Conservation (phyloP, 2,113 vertebrate genomes). For the Phoxinus phoxinus region DNA sequence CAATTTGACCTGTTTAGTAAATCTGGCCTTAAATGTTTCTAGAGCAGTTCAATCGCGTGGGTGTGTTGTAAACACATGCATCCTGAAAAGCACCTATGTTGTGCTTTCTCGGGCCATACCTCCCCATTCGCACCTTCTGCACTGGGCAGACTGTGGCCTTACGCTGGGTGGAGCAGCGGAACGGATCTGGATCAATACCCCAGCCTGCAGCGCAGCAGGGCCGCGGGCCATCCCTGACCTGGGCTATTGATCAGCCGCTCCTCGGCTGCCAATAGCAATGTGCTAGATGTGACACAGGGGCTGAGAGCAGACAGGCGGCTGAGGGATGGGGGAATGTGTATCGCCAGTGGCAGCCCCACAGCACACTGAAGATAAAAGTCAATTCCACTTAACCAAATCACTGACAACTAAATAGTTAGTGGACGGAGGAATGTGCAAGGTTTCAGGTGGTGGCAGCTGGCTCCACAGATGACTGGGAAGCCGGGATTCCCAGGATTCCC, state of each 20-base stretch:
- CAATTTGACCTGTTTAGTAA: no score
- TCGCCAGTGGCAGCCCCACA: conserved; percentile 86
- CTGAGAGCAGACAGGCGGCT: conserved; percentile 70
- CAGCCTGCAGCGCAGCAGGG: conserved; percentile 80
- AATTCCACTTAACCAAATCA: conserved; percentile 96
- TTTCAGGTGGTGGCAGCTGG: conserved; percentile 69
- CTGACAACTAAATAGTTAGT: conserved; percentile 97
- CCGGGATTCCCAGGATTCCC: conserved; percentile 61
- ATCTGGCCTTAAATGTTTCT: neutral
- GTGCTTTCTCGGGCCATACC: neutral
- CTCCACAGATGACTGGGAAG: conserved; percentile 40
- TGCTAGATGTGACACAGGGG: conserved; percentile 82
- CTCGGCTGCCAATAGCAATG: conserved; percentile 92
- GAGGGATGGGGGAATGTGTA: conserved; percentile 81
- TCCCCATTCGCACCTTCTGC: conserved; percentile 22
- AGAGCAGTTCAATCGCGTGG: neutral
- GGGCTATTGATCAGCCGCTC: conserved; percentile 89
- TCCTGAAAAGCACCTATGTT: neutral
- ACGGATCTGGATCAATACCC: conserved; percentile 88
- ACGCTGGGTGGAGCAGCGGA: conserved; percentile 82
- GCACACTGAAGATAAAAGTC: conserved; percentile 92
- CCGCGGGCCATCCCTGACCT: conserved; percentile 84
- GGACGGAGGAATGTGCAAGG: conserved; percentile 83
- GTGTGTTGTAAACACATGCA: neutral
- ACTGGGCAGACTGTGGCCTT: conserved; percentile 64